Base-by-base conservation (phyloP, 2,797 vertebrate genomes). In the Hirundo rustica region DNA sequence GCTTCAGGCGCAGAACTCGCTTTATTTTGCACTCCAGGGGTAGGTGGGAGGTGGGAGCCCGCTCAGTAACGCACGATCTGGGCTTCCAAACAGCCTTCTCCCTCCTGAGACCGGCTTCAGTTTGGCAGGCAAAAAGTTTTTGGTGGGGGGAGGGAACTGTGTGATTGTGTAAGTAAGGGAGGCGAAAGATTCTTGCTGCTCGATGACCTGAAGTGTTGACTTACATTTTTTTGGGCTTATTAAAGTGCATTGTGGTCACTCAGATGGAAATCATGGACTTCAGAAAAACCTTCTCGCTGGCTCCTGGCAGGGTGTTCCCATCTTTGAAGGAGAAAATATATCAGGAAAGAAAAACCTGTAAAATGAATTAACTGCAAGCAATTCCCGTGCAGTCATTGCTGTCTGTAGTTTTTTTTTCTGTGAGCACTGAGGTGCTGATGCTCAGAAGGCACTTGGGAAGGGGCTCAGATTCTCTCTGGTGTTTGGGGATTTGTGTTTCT, bases 201-300 rank as follows among this genome's bases (percentile, higher is more conserved):
- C 13, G 18, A 36, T 96, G 91, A 74, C 42, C 87, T 88, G 57
- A 96, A 54, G 60, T 66, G 50, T 81, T 81, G 87, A 71, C 75
- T 61, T 54, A 1, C 36, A 60, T 76, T 55, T 47, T 77, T 61
- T 44, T 70, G 4, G 34, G 77, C 72, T 93, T 89, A 44, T 95
- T 95, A 54, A 94, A 92, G 89, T 79, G 25, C 6, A 1, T 65
- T 58, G 11, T 68, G 61, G 92, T 95, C 78, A 83, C 95, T 93
- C 44, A 79, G 89, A 73, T 29, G 32, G 89, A 95, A 97, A 97
- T 97, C 85, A 54, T 73, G 92, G 88, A 22, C 89, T 90, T 62
- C 25, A 90, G 87, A 40, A 85, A 78, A 94, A n/a, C 45, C 96
- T 95, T 51, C 85, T 92, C 4, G 7, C 58, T 4, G 2, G 38